Conservation (phyloP, 2,113 vertebrate genomes). For the Prietella phreatophila region DNA sequence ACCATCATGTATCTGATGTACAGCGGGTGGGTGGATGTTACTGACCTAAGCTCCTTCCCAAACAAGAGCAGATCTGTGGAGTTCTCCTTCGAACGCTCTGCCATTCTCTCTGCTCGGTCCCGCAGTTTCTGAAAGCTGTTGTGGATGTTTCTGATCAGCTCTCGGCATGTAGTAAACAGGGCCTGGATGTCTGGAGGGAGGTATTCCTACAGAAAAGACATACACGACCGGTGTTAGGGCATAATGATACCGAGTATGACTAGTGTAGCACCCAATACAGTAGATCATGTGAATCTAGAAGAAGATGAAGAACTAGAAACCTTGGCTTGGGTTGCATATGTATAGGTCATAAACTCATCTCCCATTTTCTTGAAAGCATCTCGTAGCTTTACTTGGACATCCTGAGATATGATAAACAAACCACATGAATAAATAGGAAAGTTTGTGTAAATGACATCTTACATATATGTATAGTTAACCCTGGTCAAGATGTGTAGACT, state of each 20-base stretch:
- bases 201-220: constrained; percentile 78
- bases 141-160: constrained; percentile 90
- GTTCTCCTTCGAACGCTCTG: constrained; percentile 85
- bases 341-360: constrained; percentile 91
- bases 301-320: constrained; percentile 56
- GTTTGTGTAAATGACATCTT: not conserved
- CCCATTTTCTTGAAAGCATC: constrained; percentile 85
- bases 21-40: not conserved
- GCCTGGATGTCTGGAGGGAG: constrained; percentile 90
- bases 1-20: not conserved
- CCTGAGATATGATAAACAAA: constrained; percentile 69
- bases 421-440: not conserved
- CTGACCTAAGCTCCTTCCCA: constrained; percentile 89
- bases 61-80: constrained; percentile 90
- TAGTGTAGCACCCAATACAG: no score
- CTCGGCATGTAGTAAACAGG: constrained; percentile 87
- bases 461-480: not conserved
- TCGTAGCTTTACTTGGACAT: constrained; percentile 88
- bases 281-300: not conserved
- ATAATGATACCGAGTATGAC: not conserved
- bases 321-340: constrained; percentile 87
- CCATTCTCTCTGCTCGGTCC: constrained; percentile 87
- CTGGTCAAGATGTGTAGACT: not conserved
- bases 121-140: constrained; percentile 91
- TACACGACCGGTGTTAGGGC: not conserved